Conservation (phyloP, 2,888 invertebrate genomes). For the Piscicola geometra region DNA sequence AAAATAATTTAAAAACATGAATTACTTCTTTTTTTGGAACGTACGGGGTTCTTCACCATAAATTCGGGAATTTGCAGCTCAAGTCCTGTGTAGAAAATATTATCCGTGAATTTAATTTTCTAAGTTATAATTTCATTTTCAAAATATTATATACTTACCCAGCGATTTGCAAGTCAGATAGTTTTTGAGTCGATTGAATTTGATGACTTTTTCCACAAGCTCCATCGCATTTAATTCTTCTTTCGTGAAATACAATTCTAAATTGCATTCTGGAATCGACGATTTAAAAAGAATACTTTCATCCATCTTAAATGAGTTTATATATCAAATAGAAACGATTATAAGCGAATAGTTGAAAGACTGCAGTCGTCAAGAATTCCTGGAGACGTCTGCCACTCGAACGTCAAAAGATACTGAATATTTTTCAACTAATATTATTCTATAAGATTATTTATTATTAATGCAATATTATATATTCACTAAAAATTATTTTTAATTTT, state of each 20-base stretch:
- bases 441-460: too few species aligned
- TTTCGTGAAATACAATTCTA: not conserved
- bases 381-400: too few species aligned
- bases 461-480: too few species aligned
- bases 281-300: not conserved
- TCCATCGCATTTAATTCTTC: not conserved
- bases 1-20: not conserved
- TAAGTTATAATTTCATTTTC: not conserved
- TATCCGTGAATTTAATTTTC: too few species aligned
- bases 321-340: too few species aligned
- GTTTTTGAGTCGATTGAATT: not conserved
- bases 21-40: not conserved
- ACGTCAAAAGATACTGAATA: too few species aligned
- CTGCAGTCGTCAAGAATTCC: too few species aligned
- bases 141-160: not conserved
- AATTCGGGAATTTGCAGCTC: not conserved
- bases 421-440: too few species aligned
- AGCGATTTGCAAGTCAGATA: not conserved
- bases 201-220: not conserved
- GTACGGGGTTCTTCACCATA: not conserved
- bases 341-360: too few species aligned
- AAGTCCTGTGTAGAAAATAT: not conserved
- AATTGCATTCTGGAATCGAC: not conserved
- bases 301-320: slow-evolving; percentile 24
- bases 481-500: too few species aligned